Conservation (phyloP, 2,888 invertebrate species). For the Scaptomyza reducta region DNA sequence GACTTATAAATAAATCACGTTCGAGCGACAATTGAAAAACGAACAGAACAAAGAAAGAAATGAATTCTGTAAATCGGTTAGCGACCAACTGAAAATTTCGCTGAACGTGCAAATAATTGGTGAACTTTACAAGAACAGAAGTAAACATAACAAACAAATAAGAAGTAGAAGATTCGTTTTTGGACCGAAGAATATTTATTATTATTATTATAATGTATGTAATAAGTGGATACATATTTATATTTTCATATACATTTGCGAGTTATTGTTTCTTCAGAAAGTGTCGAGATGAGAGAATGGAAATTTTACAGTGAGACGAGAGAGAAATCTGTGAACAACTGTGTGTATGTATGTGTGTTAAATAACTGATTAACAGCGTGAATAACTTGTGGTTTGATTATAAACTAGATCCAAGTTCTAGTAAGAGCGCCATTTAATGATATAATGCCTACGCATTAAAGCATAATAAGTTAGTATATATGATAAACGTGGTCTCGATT, state of each 20-base stretch:
- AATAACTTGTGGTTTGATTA: not conserved
- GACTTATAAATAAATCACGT: slow-evolving; percentile 68
- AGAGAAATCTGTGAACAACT: slow-evolving; percentile 16
- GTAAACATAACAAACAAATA: not conserved
- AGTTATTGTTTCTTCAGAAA: not conserved
- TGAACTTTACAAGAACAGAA: slow-evolving; percentile 27
- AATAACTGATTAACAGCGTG: not conserved
- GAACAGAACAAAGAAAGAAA: slow-evolving; percentile 54
- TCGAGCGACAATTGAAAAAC: slow-evolving; percentile 55
- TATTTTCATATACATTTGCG: slow-evolving; percentile 22
- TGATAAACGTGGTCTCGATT: slow-evolving; percentile 34
- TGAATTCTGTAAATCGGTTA: slow-evolving; percentile 29
- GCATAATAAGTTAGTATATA: slow-evolving; percentile 12
- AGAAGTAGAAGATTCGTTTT: slow-evolving; percentile 7
- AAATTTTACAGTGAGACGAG: slow-evolving; percentile 38
- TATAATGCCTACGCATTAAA: slow-evolving; percentile 21
- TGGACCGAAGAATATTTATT: not conserved
- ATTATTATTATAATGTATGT: slow-evolving; percentile 21
- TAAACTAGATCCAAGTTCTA: slow-evolving; percentile 11
- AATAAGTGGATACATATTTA: slow-evolving; percentile 39
- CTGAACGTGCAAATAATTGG: slow-evolving; percentile 44
- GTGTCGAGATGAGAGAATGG: slow-evolving; percentile 33
- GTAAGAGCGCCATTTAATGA: slow-evolving; percentile 5
- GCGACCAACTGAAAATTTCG: slow-evolving; percentile 37
- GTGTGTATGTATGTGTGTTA: not conserved